Percentiles rank a stretch among this genome's conserved stretches.
Evolutionary conservation across 1,140 invertebrate species (phyloP).

Genomic region (Brachionus plicatilis): DNA sequence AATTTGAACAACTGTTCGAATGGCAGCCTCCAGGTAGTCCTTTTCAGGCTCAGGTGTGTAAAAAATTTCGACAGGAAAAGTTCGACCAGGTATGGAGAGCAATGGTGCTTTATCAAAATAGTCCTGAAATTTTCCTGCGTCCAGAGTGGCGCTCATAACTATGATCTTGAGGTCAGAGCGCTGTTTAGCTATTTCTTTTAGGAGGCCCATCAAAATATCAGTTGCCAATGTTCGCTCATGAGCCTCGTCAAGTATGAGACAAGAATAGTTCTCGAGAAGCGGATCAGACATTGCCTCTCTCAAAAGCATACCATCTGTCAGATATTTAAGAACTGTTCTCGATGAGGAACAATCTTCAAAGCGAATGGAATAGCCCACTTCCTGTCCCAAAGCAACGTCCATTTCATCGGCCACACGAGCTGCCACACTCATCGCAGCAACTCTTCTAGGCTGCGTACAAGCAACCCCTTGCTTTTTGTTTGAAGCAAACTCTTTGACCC

Average conservation of each 20-base stretch:
- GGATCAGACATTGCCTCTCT: constrained; percentile 98
- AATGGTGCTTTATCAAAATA: constrained; percentile 97
- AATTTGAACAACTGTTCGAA: constrained; percentile 96
- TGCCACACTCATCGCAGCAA: constrained; percentile 97
- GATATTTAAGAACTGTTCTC: constrained; percentile 85
- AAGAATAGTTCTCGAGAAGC: constrained; percentile 87
- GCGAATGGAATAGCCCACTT: constrained; percentile 98
- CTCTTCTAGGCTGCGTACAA: constrained; percentile 92
- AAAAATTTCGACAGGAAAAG: constrained; percentile 95
- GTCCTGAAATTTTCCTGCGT: constrained; percentile 97
- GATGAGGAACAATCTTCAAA: constrained; percentile 97
- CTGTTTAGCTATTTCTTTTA: constrained; percentile 95
- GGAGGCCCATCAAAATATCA: constrained; percentile 92
- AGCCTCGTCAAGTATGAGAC: constrained; percentile 92
- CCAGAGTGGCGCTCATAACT: constrained; percentile 99
- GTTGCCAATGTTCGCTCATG: constrained; percentile 97
- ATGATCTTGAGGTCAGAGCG: constrained; percentile 89
- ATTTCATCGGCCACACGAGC: constrained; percentile 97
- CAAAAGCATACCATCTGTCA: constrained; percentile 99
- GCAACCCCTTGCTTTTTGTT: constrained; percentile 68
- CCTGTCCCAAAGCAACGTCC: constrained; percentile 91
- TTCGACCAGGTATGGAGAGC: constrained; percentile 94
- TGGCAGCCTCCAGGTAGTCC: constrained; percentile 96
- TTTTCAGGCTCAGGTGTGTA: constrained; percentile 97
- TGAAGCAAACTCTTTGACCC: constrained; percentile 64